Evolutionary conservation across 35 echinoderm and acorn worm species (phyloP).

Genomic region (Chiridota heheva): DNA sequence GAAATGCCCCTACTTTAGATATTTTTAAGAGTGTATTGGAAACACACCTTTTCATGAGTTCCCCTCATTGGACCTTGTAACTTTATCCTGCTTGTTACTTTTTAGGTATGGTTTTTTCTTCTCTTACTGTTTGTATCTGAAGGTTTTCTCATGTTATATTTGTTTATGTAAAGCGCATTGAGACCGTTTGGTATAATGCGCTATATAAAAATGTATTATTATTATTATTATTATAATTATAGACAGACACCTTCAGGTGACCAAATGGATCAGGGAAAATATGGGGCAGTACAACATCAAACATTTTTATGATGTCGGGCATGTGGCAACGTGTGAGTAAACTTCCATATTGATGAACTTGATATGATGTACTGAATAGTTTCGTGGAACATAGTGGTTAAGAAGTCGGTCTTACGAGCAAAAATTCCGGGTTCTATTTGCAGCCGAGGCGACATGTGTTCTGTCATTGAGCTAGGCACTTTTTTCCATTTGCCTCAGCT

Average conservation of each 20-base stretch:
- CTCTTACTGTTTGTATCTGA: too few relatives aligned
- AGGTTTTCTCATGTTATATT: too few relatives aligned
- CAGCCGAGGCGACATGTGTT: neutral
- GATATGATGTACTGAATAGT: neutral
- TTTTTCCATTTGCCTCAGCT: neutral
- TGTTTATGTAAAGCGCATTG: too few relatives aligned
- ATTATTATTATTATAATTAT: conserved; percentile 28
- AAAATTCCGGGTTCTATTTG: neutral
- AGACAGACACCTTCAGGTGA: conserved; percentile 43
- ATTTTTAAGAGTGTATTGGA: too few relatives aligned
- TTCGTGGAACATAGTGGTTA: neutral
- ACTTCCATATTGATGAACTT: neutral
- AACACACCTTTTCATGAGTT: too few relatives aligned
- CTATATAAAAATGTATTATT: too few relatives aligned
- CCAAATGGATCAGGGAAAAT: conserved; percentile 30
- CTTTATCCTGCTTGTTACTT: too few relatives aligned
- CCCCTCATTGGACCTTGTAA: too few relatives aligned
- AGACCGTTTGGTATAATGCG: too few relatives aligned
- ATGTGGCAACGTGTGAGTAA: conserved; percentile 1
- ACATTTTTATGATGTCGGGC: conserved; percentile 37
- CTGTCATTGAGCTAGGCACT: neutral
- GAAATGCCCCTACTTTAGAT: too few relatives aligned
- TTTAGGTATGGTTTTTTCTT: too few relatives aligned
- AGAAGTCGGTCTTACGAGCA: neutral
- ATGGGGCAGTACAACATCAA: neutral